Conservation (phyloP, 2,113 vertebrate species). For the Percopsis transmontana region DNA sequence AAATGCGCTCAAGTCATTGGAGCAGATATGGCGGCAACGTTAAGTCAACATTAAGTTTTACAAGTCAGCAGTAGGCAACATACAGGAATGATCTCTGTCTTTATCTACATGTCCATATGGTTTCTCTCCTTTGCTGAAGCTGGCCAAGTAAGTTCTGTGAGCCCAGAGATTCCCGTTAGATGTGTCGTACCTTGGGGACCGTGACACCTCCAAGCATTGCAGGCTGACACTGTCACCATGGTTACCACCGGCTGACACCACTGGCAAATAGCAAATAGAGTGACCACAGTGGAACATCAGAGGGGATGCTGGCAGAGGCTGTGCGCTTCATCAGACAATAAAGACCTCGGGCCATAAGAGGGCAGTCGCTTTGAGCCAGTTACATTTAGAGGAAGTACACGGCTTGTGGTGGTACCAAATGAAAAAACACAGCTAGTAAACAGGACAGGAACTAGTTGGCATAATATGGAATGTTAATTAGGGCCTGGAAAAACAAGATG, state of each 20-base stretch:
- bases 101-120: conserved; percentile 5
- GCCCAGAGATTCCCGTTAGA: conserved; percentile 42
- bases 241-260: conserved; percentile 64
- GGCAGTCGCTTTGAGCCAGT: conserved; percentile 11
- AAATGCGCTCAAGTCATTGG: no score
- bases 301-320: conserved; percentile 59
- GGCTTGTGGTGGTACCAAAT: neutral
- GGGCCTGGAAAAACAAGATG: conserved; percentile 43
- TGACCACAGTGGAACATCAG: conserved; percentile 67
- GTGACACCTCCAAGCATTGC: conserved; percentile 36
- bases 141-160: conserved; percentile 32
- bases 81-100: no score
- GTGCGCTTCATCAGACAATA: conserved; percentile 57
- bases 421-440: conserved; percentile 24
- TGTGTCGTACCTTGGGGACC: conserved; percentile 37
- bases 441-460: conserved; percentile 28
- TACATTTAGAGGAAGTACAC: conserved; percentile 25
- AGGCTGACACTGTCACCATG: conserved; percentile 61
- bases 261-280: conserved; percentile 50
- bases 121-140: conserved; percentile 24
- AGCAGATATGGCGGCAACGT: no score
- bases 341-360: conserved; percentile 51
- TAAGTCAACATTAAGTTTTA: no score
- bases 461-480: conserved; percentile 65
- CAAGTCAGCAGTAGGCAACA: no score